Base-by-base conservation (phyloP, 2,113 vertebrate species). In the Campylomormyrus numenius region DNA sequence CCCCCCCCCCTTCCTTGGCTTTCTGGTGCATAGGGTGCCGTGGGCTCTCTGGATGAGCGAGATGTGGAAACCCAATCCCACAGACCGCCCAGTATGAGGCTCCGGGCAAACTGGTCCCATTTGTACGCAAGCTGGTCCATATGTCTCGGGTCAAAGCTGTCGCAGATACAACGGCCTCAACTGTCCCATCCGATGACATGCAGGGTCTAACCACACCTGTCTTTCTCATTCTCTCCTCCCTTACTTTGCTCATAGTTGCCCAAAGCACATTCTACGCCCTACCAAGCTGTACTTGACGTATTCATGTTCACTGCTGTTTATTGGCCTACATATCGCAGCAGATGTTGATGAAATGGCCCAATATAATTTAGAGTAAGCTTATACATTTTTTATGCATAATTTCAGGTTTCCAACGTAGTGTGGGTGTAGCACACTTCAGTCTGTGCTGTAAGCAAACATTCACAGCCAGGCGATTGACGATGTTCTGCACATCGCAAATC, bases 141-240 rank as follows among this genome's bases (percentile, higher is more conserved):
- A 93, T 92, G 92, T 89, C 92, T 87, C 50, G 87, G 92, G 91
- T 92, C 91, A 91, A 85, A 70, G 89, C 83, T 92, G 90, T 89
- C 87, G 84, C 90, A 58, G 89, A 88, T 74, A 56, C 87, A 49
- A 90, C 8, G 49, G 80, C 90, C 92, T 93, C 93, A 91, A 93
- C 93, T 92, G 90, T 88, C 92, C 92, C 89, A 90, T 91, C 91
- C 90, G 91, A 89, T 91, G 91, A 91, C 90, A 89, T 90, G 90
- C 66, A 88, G 91, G 90, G 31, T 49, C 88, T 91, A 91, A 91
- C 90, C 89, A 2, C 11, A 52, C 48, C 50, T 27, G 46, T 83
- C 87, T 90, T 62, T 45, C 77, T 91, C 80, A 86, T n/a, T 85
- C 89, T 91, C 89, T 91, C 85, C 88, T 52, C 27, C 31, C 48